These are phyloP conservation scores for Trogon melanurus DNA, from an alignment of 2,113 vertebrate species.

Conservation along the genomic window DNA sequence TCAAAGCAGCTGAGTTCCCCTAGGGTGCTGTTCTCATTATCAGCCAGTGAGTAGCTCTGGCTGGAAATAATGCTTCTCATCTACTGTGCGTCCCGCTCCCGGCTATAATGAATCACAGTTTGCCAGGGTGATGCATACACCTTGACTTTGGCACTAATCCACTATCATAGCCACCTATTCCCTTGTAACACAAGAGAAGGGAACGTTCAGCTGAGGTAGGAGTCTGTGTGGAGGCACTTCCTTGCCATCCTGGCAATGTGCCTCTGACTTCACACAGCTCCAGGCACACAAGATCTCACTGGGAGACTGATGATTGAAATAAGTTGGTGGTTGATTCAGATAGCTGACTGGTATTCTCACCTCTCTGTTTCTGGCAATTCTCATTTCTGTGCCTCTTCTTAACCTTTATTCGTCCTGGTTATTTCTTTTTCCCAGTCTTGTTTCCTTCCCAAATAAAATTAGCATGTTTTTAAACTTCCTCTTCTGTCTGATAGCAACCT, in stretches of 20 bases:
- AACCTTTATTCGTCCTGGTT: background rate
- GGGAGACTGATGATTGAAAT: background rate
- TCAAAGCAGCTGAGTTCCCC: slow-evolving; percentile 26
- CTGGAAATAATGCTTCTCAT: slow-evolving; percentile 33
- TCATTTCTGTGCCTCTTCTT: background rate
- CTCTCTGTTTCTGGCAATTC: background rate
- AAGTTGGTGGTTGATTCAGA: slow-evolving; percentile 25
- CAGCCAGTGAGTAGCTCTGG: slow-evolving; percentile 19
- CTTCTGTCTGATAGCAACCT: background rate
- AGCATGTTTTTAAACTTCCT: background rate
- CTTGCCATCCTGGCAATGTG: background rate
- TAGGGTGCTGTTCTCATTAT: slow-evolving; percentile 42
- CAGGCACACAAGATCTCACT: background rate
- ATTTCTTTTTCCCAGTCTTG: background rate
- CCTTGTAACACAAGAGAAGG: background rate
- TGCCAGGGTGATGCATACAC: slow-evolving; percentile 10
- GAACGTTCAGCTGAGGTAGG: background rate
- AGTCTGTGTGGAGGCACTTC: background rate
- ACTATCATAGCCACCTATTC: background rate
- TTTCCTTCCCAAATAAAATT: background rate
- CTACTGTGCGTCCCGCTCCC: background rate
- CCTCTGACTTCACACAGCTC: slow-evolving; percentile 19
- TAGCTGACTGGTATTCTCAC: background rate
- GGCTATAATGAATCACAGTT: slow-evolving; percentile 42
- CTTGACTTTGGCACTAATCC: slow-evolving; percentile 41